Percentiles rank a stretch among this genome's conserved stretches.
Conservation (phyloP, 2,113 vertebrate species). For the Chrysochloris asiatica region DNA sequence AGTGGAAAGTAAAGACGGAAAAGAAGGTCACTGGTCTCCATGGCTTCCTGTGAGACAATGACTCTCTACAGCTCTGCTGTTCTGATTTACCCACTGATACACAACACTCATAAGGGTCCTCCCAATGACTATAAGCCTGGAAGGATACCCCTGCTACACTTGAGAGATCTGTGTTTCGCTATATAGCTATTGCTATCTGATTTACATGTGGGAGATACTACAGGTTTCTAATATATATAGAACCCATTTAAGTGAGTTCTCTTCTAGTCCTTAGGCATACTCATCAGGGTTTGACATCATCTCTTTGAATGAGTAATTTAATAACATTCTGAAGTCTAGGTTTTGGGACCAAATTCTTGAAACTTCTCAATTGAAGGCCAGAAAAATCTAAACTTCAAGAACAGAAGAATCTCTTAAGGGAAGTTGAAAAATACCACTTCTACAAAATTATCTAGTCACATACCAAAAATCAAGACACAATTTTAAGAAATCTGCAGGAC, state of each 20-base stretch:
- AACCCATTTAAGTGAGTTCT: neutral
- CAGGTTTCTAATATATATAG: neutral
- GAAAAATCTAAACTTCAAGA: neutral
- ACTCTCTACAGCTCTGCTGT: too few species aligned
- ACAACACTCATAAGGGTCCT: neutral
- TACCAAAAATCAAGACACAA: neutral
- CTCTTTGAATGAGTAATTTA: neutral
- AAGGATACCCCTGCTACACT: neutral
- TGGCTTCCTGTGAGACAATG: neutral
- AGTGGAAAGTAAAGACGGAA: neutral
- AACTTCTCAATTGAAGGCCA: neutral
- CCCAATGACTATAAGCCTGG: rapidly evolving
- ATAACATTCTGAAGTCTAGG: neutral
- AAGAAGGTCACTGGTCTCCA: neutral
- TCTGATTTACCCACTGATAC: neutral
- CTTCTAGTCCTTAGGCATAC: neutral
- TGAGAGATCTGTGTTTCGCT: neutral
- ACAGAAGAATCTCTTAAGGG: neutral
- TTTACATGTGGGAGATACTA: neutral
- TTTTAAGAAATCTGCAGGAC: neutral
- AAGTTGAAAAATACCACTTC: neutral
- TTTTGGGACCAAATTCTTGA: neutral
- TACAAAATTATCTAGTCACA: neutral
- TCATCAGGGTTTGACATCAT: too few species aligned
- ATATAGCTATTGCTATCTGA: neutral